These are phyloP conservation scores for Mormyrus lacerda DNA, from an alignment of 2,113 vertebrate species.

Conservation along the genomic window DNA sequence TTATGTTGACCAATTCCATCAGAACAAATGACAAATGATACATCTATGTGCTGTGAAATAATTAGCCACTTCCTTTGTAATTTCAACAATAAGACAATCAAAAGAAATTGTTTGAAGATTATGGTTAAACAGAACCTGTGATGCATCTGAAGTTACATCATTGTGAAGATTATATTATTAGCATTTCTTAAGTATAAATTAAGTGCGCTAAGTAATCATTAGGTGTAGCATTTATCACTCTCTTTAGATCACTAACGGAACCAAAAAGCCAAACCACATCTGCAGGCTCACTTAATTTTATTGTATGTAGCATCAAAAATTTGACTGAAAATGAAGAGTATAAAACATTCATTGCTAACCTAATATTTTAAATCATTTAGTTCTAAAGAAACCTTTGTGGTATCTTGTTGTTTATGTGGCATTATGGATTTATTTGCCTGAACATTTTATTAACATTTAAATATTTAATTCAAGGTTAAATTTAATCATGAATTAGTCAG, in stretches of 20 bases:
- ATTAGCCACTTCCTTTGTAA: not conserved
- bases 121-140: not conserved
- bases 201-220: not conserved
- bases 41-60: not conserved
- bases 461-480: not conserved
- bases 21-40: not conserved
- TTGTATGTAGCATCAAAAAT: not conserved
- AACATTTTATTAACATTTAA: not conserved
- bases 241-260: not conserved
- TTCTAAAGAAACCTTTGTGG: not conserved
- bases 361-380: not conserved
- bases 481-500: not conserved
- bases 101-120: not conserved
- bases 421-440: not conserved
- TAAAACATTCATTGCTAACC: not conserved
- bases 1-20: not conserved
- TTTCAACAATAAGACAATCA: not conserved
- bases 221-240: not conserved
- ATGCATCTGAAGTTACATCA: not conserved
- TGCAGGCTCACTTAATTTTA: not conserved
- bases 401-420: not conserved
- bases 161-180: not conserved
- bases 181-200: not conserved
- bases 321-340: not conserved
- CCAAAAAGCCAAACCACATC: not conserved